Percentiles rank a stretch among this genome's conserved stretches.
These are phyloP conservation scores for Drosophila subquinaria DNA, from an alignment of 2,888 invertebrate species.

Conservation along the genomic window DNA sequence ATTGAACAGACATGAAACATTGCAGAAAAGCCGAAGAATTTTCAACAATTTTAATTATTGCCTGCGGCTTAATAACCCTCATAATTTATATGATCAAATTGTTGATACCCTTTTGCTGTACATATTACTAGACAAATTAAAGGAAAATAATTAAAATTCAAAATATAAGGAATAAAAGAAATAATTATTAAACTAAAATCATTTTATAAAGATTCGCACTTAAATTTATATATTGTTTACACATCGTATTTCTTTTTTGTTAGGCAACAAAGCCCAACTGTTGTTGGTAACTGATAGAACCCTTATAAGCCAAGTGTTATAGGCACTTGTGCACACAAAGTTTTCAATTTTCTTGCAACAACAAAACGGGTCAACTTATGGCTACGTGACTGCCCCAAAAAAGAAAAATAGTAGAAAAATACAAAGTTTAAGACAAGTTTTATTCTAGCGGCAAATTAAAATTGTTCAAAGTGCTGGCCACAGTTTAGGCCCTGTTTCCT, in stretches of 20 bases:
- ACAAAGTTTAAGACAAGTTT: slow-evolving; percentile 48
- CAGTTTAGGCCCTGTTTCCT: not conserved
- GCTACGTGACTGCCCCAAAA: slow-evolving; percentile 63
- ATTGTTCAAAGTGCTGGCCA: slow-evolving; percentile 48
- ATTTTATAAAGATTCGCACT: not conserved
- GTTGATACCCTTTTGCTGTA: slow-evolving; percentile 6
- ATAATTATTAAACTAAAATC: not conserved
- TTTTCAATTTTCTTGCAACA: slow-evolving; percentile 66
- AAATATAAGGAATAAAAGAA: too few relatives aligned
- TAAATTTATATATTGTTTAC: not conserved
- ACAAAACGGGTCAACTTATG: slow-evolving; percentile 56
- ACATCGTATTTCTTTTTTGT: not conserved
- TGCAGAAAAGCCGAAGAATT: slow-evolving; percentile 17
- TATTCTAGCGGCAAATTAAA: slow-evolving; percentile 72
- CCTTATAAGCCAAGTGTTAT: slow-evolving; percentile 30
- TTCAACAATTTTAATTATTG: slow-evolving; percentile 47
- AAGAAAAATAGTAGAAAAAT: slow-evolving; percentile 13
- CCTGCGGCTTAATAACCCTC: slow-evolving; percentile 1
- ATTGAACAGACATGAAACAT: slow-evolving; percentile 11
- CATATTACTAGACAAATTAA: not conserved
- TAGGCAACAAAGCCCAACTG: not conserved
- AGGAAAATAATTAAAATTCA: too few relatives aligned
- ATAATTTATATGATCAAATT: not conserved
- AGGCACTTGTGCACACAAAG: slow-evolving; percentile 47
- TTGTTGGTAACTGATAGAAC: slow-evolving; percentile 18